A percentile compares a stretch with the other conserved stretches of the same genome.
These are phyloP conservation scores for Achlya flavicornis DNA, from an alignment of 2,888 invertebrate genomes.

Conservation along the genomic window DNA sequence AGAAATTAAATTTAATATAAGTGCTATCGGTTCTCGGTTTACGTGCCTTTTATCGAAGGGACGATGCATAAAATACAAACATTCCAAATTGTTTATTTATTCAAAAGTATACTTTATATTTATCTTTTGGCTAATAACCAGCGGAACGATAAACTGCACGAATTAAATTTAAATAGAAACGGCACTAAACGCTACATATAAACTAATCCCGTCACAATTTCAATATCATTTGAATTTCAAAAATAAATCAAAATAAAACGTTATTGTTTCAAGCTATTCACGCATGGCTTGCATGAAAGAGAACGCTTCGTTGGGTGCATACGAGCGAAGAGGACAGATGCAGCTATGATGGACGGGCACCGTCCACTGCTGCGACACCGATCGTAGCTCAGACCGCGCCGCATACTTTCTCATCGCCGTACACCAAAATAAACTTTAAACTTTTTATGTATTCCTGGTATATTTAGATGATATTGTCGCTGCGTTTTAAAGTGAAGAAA, in stretches of 20 bases:
- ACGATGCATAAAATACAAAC: slow-evolving; percentile 12
- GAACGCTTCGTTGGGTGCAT: slow-evolving; percentile 21
- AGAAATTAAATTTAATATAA: slow-evolving; percentile 49
- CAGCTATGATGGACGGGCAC: slow-evolving; percentile 73
- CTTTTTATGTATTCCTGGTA: slow-evolving; percentile 77
- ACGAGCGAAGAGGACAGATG: slow-evolving; percentile 52
- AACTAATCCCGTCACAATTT: slow-evolving; percentile 39
- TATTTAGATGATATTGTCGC: slow-evolving; percentile 79
- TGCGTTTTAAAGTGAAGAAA: slow-evolving; percentile 59
- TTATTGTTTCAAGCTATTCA: slow-evolving; percentile 75
- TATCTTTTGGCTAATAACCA: neutral
- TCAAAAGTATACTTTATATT: neutral
- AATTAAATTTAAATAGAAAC: slow-evolving; percentile 18
- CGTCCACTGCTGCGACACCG: slow-evolving; percentile 68
- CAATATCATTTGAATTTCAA: slow-evolving; percentile 63
- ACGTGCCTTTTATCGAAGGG: slow-evolving; percentile 33
- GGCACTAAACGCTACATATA: slow-evolving; percentile 28
- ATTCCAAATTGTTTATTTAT: neutral
- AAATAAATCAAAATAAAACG: slow-evolving; percentile 53
- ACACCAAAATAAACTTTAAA: slow-evolving; percentile 76
- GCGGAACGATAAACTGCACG: slow-evolving; percentile 1
- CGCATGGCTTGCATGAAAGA: slow-evolving; percentile 60
- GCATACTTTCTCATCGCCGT: slow-evolving; percentile 79
- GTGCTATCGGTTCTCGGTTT: slow-evolving; percentile 34
- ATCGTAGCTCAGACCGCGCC: slow-evolving; percentile 72